Evolutionary conservation across 2,113 vertebrate species (phyloP).

Genomic region (Brachirus orientalis): DNA sequence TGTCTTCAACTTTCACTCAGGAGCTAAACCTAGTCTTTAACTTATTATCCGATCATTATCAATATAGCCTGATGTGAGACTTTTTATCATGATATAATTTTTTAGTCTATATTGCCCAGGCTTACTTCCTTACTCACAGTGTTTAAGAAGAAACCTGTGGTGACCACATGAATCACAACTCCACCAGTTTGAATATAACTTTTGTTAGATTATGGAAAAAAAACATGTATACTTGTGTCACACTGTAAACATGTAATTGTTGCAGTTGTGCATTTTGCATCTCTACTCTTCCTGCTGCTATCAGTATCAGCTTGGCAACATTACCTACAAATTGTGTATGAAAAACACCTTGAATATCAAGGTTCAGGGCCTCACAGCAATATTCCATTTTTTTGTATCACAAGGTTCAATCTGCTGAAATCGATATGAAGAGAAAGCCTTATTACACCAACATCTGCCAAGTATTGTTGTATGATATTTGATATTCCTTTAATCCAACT

Average conservation of each 20-base stretch:
- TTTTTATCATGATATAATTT: too few species aligned
- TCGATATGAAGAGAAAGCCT: constrained; percentile 37
- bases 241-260: too few species aligned
- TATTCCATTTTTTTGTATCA: neutral
- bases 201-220: too few species aligned
- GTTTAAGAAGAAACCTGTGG: neutral
- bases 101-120: too few species aligned
- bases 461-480: constrained; percentile 41
- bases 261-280: too few species aligned
- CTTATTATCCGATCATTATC: too few species aligned
- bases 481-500: constrained; percentile 41
- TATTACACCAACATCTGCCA: constrained; percentile 31
- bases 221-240: too few species aligned
- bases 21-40: too few species aligned
- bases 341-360: neutral
- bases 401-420: constrained; percentile 30
- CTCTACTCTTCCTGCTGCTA: neutral
- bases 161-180: neutral
- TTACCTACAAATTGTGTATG: neutral
- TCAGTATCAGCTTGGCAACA: neutral
- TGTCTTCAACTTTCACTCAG: too few species aligned
- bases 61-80: too few species aligned
- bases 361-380: neutral
- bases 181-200: neutral
- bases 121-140: too few species aligned